Evolutionary conservation across 2,113 vertebrate genomes (phyloP), one percentile per base, ranked within the genome.

Genomic region (Typhlomys cinereus): DNA sequence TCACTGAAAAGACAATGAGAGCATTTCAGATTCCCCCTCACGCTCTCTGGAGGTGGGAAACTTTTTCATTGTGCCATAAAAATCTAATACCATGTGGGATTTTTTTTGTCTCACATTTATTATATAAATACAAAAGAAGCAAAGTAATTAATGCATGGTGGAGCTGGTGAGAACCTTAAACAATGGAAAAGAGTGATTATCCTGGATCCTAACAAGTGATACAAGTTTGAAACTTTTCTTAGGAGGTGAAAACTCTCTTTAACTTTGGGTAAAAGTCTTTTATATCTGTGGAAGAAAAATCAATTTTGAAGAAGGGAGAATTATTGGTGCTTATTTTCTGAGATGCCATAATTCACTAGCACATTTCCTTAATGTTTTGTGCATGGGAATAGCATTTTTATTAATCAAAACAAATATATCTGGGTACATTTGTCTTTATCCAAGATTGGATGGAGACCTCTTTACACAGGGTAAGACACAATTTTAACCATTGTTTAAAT

Each of bases 71-170:
- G 85, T 95, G 89, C 59, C 92, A 93, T 91, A 86, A 92, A 94
- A 95, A 95, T 93, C 97, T 97, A 97, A 97, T 96, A 97, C 93
- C 90, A 91, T 70, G 74, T 96, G 71, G 62, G 23, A 59, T 59
- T 66, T 92, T 92, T 91, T 95, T 94, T 94, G 86, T 90, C 73
- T 94, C 94, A 96, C 93, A 71, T 93, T 98, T 93, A 97, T 97
- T 97, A 95, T 95, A 88, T 96, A 98, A 97, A 97, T 97, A 94
- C 94, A 97, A 85, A 98, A 95, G 95, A 96, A 97, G 97, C 87
- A 96, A 95, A 93, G 97, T 97, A 97, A 98, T 96, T 98, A 98
- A 98, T 94, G 95, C 97, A 96, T 75, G 25, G 94, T 80, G 96
- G 96, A 96, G 93, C 89, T 95, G 90, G 96, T 93, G 95, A 97